These are phyloP conservation scores for Halcyon leucocephala DNA, from an alignment of 2,797 vertebrate genomes.

Conservation along the genomic window DNA sequence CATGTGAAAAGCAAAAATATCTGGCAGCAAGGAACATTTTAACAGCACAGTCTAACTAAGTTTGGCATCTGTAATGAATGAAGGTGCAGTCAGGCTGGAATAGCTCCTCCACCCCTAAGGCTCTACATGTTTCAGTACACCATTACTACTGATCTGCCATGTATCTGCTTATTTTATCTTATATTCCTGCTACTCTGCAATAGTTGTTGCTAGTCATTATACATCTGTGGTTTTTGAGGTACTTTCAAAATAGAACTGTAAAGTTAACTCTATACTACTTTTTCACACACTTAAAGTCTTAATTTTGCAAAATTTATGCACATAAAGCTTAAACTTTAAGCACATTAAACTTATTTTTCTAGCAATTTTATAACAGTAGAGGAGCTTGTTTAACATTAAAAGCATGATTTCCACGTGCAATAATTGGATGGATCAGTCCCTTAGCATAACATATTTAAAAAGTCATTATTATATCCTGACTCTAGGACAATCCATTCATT, in stretches of 20 bases:
- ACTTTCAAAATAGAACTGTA: background rate
- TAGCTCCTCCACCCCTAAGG: background rate
- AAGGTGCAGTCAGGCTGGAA: background rate
- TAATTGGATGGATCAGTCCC: background rate
- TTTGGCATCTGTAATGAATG: background rate
- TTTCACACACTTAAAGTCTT: background rate
- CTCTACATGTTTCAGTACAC: background rate
- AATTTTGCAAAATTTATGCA: background rate
- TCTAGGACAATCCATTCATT: background rate
- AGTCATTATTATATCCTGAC: background rate
- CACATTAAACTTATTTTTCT: background rate
- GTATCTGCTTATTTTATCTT: background rate
- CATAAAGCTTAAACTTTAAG: background rate
- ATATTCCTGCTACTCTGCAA: background rate
- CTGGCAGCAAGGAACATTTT: background rate
- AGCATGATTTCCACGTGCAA: background rate
- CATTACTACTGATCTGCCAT: background rate
- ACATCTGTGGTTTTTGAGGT: background rate
- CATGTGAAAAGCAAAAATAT: background rate
- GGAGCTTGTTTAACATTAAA: background rate
- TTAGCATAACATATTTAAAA: background rate
- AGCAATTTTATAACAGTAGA: background rate
- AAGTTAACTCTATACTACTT: background rate
- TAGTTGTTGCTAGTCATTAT: background rate
- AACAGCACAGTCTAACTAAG: background rate